A percentile compares a stretch with the other conserved stretches of the same genome.
phyloP scores from a whole-genome alignment of 92 coral and sea anemone species.

The Paramuricea clavata region DNA sequence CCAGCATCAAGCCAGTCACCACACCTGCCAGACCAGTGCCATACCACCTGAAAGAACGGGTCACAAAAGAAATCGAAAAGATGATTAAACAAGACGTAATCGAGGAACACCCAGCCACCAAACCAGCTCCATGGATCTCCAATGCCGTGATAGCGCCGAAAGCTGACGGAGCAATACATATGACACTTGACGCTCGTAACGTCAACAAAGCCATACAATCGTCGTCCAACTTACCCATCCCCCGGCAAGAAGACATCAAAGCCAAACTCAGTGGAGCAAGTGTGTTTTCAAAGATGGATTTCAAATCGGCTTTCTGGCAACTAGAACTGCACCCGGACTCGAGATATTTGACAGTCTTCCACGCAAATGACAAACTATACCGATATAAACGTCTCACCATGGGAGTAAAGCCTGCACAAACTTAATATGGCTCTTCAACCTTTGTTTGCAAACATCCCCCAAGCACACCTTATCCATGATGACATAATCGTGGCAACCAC shows the following conservation, averaged over 20 bases:
- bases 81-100: conserved; percentile 24
- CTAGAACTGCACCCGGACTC: conserved; percentile 3
- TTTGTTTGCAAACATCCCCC: not conserved
- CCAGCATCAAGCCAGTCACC: not conserved
- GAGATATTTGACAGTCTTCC: conserved; percentile 26
- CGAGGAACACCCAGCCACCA: conserved; percentile 27
- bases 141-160: conserved; percentile 25
- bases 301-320: conserved; percentile 16
- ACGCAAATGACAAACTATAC: conserved; percentile 28
- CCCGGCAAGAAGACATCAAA: conserved; percentile 17
- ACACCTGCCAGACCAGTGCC: conserved; percentile 22
- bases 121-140: conserved; percentile 6
- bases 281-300: conserved; percentile 36
- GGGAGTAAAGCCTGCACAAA: not conserved
- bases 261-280: conserved; percentile 34
- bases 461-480: conserved; percentile 4
- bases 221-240: conserved; percentile 19
- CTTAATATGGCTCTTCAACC: conserved; percentile 20
- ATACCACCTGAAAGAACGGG: conserved; percentile 12
- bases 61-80: not conserved
- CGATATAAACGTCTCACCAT: conserved; percentile 19
- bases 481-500: conserved; percentile 11
- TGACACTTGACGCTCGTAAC: conserved; percentile 5
- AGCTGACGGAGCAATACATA: not conserved
- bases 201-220: conserved; percentile 20